These are phyloP conservation scores for Siniperca chuatsi DNA, from an alignment of 2,113 vertebrate genomes.

Conservation along the genomic window DNA sequence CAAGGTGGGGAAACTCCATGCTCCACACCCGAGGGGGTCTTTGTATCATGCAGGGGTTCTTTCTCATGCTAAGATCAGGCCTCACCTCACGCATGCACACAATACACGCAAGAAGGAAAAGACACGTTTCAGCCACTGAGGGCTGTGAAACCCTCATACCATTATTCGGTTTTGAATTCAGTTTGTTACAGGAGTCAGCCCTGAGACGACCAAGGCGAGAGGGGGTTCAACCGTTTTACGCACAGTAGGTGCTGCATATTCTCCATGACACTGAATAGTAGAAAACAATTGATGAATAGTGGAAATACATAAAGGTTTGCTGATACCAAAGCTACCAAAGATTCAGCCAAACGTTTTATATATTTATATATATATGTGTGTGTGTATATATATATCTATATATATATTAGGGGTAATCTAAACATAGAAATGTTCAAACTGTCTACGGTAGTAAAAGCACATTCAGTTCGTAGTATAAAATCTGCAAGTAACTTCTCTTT, in stretches of 20 bases:
- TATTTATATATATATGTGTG: slow-evolving; percentile 1
- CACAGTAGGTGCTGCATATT: slow-evolving; percentile 75
- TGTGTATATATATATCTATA: neutral
- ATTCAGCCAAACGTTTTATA: slow-evolving; percentile 72
- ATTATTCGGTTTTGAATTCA: slow-evolving; percentile 20
- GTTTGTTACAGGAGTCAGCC: slow-evolving; percentile 59
- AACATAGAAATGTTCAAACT: slow-evolving; percentile 80
- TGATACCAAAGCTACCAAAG: slow-evolving; percentile 82
- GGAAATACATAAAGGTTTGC: slow-evolving; percentile 76
- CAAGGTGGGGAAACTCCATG: slow-evolving; percentile 54
- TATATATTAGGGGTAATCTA: slow-evolving; percentile 61
- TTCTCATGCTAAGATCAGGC: slow-evolving; percentile 80
- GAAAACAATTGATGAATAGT: slow-evolving; percentile 71
- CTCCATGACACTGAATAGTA: slow-evolving; percentile 72
- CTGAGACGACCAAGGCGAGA: slow-evolving; percentile 74
- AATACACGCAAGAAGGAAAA: slow-evolving; percentile 60
- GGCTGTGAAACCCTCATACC: slow-evolving; percentile 45
- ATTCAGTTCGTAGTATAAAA: slow-evolving; percentile 87
- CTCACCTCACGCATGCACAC: slow-evolving; percentile 80
- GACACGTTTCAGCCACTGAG: slow-evolving; percentile 29
- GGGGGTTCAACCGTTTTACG: slow-evolving; percentile 57
- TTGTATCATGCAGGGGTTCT: slow-evolving; percentile 76
- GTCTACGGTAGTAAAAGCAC: slow-evolving; percentile 84
- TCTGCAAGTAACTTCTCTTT: slow-evolving; percentile 71
- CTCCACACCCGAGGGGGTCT: slow-evolving; percentile 57